Percentiles rank a stretch among this genome's conserved stretches.
Conservation (phyloP, 2,797 vertebrate species). For the Podargus strigoides region DNA sequence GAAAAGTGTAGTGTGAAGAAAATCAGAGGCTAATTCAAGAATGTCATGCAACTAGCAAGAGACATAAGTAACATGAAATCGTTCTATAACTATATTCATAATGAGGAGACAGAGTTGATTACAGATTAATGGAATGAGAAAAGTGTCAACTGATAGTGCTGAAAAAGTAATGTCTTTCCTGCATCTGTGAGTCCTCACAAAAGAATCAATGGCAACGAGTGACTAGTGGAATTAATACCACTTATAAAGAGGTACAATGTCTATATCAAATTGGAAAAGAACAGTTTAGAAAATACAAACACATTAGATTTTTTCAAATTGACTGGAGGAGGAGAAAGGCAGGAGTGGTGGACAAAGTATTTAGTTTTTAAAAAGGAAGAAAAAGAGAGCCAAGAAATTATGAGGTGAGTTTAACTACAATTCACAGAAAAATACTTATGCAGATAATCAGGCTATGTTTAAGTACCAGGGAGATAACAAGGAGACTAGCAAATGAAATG, state of each 20-base stretch:
- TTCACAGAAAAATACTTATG: neutral
- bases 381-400: neutral
- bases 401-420: neutral
- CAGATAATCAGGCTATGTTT: neutral
- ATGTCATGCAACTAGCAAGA: neutral
- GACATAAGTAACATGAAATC: neutral
- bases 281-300: neutral
- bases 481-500: slow-evolving; percentile 32
- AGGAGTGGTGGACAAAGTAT: neutral
- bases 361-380: neutral
- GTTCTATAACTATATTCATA: neutral
- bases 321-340: neutral
- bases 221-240: neutral
- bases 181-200: neutral
- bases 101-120: neutral
- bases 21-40: neutral
- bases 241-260: neutral
- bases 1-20: neutral
- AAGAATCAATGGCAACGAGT: neutral
- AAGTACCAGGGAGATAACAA: neutral
- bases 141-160: neutral
- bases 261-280: neutral
- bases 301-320: neutral
- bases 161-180: neutral
- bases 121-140: neutral